These are phyloP conservation scores for Thinocorus orbignyianus DNA, from an alignment of 2,113 vertebrate genomes.

Conservation along the genomic window DNA sequence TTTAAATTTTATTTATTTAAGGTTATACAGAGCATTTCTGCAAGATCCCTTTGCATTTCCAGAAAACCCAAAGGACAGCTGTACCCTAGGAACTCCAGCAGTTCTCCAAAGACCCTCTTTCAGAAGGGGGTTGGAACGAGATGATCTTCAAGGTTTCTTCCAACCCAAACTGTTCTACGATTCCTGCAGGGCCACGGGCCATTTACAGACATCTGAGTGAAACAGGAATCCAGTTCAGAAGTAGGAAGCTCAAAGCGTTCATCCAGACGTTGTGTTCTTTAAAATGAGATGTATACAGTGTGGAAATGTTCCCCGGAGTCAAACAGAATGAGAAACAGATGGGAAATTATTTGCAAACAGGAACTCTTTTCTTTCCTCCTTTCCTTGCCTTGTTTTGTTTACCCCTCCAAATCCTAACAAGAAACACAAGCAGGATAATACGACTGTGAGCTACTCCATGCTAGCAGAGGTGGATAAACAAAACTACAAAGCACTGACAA, in stretches of 20 bases:
- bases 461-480: neutral
- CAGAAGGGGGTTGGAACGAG: neutral
- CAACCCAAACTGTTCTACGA: neutral
- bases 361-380: conserved; percentile 33
- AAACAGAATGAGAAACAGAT: conserved; percentile 66
- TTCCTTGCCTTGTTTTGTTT: conserved; percentile 53
- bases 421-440: neutral
- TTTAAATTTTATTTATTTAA: neutral
- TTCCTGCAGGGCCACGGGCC: neutral
- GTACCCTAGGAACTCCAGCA: neutral
- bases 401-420: conserved; percentile 23
- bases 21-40: neutral
- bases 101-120: neutral
- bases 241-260: neutral
- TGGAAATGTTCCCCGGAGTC: neutral
- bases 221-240: neutral
- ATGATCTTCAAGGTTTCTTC: neutral
- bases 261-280: neutral
- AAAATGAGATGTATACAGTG: neutral
- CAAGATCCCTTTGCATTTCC: neutral
- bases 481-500: neutral
- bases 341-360: conserved; percentile 49
- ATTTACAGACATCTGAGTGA: neutral
- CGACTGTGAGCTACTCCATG: neutral
- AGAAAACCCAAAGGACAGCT: neutral